A percentile compares a stretch with the other conserved stretches of the same genome.
These are phyloP conservation scores for Thermophis baileyi DNA, from an alignment of 2,113 vertebrate genomes.

Conservation along the genomic window DNA sequence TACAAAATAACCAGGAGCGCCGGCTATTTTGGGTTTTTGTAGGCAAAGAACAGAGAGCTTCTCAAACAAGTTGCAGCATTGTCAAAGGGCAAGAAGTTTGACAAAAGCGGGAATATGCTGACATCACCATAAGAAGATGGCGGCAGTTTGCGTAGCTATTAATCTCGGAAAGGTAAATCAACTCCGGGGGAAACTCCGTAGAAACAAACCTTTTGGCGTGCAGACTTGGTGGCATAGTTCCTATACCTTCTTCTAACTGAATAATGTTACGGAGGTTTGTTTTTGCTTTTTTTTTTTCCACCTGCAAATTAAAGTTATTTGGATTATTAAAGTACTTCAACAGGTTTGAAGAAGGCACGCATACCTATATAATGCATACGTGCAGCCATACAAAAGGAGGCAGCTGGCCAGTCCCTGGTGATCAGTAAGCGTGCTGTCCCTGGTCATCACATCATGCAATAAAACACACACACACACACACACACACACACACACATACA, in stretches of 20 bases:
- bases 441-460: conserved; percentile 72
- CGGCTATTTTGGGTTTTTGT: conserved; percentile 38
- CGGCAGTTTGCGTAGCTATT: conserved; percentile 40
- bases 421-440: conserved; percentile 62
- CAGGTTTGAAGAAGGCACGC: conserved; percentile 75
- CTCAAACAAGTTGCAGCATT: conserved; percentile 97
- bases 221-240: conserved; percentile 70
- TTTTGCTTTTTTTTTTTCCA: background rate
- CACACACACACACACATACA: conserved; percentile 46
- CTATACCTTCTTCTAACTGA: conserved; percentile 74
- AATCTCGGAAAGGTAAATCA: conserved; percentile 53
- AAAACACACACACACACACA: conserved; percentile 45
- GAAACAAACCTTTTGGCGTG: conserved; percentile 75
- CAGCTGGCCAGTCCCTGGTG: conserved; percentile 74
- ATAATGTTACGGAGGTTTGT: conserved; percentile 56
- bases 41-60: conserved; percentile 96
- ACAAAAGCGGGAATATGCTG: conserved; percentile 89
- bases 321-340: conserved; percentile 71
- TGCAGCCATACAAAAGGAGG: conserved; percentile 60
- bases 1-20: background rate
- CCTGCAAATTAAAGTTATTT: conserved; percentile 66
- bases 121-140: conserved; percentile 83
- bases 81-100: conserved; percentile 99
- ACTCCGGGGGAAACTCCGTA: conserved; percentile 78
- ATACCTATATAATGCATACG: background rate